A percentile compares a stretch with the other conserved stretches of the same genome.
Conservation (phyloP, 2,888 invertebrate species). For the Noctua janthe region DNA sequence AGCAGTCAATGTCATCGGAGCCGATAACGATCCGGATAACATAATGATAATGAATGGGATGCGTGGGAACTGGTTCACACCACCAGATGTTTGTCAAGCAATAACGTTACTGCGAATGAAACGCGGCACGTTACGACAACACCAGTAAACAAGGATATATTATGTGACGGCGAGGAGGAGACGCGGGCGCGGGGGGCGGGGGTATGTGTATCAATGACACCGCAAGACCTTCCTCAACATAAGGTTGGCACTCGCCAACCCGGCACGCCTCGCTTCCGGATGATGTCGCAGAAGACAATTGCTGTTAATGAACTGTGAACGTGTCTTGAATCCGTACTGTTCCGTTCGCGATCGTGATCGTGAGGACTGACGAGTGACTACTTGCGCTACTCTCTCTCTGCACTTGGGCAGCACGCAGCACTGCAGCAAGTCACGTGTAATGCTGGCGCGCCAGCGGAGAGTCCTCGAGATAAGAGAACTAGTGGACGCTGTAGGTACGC, state of each 20-base stretch:
- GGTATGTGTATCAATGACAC: constrained; percentile 8
- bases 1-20: constrained; percentile 14
- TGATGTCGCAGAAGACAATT: constrained; percentile 20
- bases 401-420: neutral
- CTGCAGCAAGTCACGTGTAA: neutral
- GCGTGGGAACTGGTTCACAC: constrained; percentile 23
- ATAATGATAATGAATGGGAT: constrained; percentile 2
- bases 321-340: constrained; percentile 28
- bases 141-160: neutral
- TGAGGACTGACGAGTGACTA: neutral
- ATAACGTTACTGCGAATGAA: neutral
- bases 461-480: neutral
- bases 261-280: constrained; percentile 17
- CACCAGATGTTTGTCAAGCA: constrained; percentile 11
- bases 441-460: neutral
- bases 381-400: neutral
- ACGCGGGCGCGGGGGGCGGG: neutral
- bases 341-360: neutral
- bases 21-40: constrained; percentile 21
- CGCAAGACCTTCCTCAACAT: constrained; percentile 19
- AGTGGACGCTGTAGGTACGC: too few species aligned
- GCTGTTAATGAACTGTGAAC: constrained; percentile 14
- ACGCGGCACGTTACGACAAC: constrained; percentile 2
- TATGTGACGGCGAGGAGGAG: neutral
- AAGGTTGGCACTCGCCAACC: constrained; percentile 11